Percentiles rank a stretch among this genome's conserved stretches.
These are phyloP conservation scores for Irena cyanogastra DNA, from an alignment of 2,113 vertebrate species.

Conservation along the genomic window DNA sequence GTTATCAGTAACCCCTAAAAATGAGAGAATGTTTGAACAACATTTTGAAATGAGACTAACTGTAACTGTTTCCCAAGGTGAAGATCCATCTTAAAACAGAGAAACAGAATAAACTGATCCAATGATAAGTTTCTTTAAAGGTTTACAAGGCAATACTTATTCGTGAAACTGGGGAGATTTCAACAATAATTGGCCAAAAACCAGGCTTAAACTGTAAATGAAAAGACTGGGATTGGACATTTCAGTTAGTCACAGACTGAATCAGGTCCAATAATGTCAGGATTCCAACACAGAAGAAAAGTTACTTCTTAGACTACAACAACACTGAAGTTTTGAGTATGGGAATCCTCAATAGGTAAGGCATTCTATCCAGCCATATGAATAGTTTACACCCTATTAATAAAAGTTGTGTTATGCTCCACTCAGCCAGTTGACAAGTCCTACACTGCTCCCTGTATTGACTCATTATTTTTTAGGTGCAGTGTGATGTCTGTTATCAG, in stretches of 20 bases:
- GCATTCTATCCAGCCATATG: not conserved
- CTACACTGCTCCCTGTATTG: not conserved
- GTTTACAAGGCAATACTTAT: not conserved
- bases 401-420: not conserved
- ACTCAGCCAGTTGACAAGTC: not conserved
- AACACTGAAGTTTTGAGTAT: not conserved
- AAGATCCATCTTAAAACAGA: not conserved
- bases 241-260: not conserved
- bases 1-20: not conserved
- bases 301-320: not conserved
- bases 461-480: not conserved
- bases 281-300: not conserved
- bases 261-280: not conserved
- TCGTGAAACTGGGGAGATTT: not conserved
- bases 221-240: not conserved
- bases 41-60: not conserved
- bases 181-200: not conserved
- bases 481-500: not conserved
- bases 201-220: not conserved
- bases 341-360: not conserved
- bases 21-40: not conserved
- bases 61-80: not conserved
- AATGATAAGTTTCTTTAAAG: not conserved
- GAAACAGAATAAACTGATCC: not conserved
- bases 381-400: not conserved